Evolutionary conservation across 2,888 invertebrate species (phyloP).

Genomic region (Barypeithes pellucidus): DNA sequence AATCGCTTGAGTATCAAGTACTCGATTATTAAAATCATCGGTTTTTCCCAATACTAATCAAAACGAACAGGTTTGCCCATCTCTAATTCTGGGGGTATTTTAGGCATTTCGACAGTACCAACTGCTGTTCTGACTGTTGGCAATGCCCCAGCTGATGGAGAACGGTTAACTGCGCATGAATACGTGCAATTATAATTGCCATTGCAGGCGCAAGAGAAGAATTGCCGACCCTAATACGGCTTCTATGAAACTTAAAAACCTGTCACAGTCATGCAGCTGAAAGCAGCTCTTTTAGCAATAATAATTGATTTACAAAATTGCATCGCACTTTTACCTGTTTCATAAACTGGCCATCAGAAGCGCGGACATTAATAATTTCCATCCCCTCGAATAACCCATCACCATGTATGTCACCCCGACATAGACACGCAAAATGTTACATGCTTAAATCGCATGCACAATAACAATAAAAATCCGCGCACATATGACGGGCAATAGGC

Average conservation of each 20-base stretch:
- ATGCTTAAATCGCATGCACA: slow-evolving; percentile 49
- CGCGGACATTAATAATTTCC: slow-evolving; percentile 43
- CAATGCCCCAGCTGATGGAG: too few relatives aligned
- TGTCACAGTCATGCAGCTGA: neutral
- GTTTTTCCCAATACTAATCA: too few relatives aligned
- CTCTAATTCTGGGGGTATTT: too few relatives aligned
- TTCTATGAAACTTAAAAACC: neutral
- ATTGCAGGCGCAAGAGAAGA: too few relatives aligned
- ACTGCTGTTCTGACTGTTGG: too few relatives aligned
- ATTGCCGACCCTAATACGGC: neutral
- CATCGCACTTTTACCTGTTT: slow-evolving; percentile 34
- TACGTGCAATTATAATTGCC: too few relatives aligned
- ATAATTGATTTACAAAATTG: slow-evolving; percentile 28
- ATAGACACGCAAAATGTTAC: slow-evolving; percentile 42
- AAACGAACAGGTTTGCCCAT: too few relatives aligned
- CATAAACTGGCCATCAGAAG: slow-evolving; percentile 37
- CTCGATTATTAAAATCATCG: too few relatives aligned
- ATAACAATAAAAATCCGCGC: slow-evolving; percentile 50
- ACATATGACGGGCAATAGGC: slow-evolving; percentile 40
- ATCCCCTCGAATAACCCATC: slow-evolving; percentile 42
- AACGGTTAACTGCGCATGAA: too few relatives aligned
- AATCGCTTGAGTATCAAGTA: too few relatives aligned
- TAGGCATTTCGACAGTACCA: too few relatives aligned
- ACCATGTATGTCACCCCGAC: slow-evolving; percentile 26
- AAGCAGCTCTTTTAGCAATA: neutral